phyloP scores from a whole-genome alignment of 92 coral and sea anemone species.

The Phenganax subtilis region DNA sequence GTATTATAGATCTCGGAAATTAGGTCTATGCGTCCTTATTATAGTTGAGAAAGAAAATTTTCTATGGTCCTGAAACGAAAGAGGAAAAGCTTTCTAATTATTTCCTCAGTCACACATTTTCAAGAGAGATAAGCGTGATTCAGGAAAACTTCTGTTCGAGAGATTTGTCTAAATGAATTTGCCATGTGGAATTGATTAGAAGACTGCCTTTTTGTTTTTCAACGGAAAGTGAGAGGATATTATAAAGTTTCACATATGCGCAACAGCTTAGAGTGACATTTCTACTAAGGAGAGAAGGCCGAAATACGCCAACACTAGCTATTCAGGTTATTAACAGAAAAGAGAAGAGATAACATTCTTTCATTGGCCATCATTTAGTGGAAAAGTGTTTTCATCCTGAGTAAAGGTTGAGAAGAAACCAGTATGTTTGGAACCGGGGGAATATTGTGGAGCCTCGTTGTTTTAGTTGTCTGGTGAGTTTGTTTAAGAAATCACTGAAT shows the following conservation, averaged over 20 bases:
- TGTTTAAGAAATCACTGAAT: slow-evolving; percentile 11
- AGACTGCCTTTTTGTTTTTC: slow-evolving; percentile 25
- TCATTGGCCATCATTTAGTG: neutral
- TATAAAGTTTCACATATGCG: slow-evolving; percentile 19
- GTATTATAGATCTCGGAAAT: slow-evolving; percentile 23
- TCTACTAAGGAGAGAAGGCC: neutral
- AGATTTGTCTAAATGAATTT: slow-evolving; percentile 27
- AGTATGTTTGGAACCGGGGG: neutral
- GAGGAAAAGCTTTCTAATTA: slow-evolving; percentile 7
- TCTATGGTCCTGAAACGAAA: neutral
- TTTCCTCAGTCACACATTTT: slow-evolving; percentile 21
- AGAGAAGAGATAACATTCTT: neutral
- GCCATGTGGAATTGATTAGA: slow-evolving; percentile 34
- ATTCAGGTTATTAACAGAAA: slow-evolving; percentile 11
- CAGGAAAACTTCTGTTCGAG: slow-evolving; percentile 29
- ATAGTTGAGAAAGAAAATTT: neutral
- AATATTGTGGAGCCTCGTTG: neutral
- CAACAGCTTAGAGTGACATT: slow-evolving; percentile 18
- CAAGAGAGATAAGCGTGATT: slow-evolving; percentile 22
- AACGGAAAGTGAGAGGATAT: slow-evolving; percentile 36
- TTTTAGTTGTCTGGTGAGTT: slow-evolving; percentile 18
- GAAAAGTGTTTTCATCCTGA: neutral
- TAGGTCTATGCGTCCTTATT: neutral
- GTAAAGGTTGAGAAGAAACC: neutral
- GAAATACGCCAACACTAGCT: slow-evolving; percentile 1